Evolutionary conservation across 2,888 invertebrate genomes (phyloP), one percentile per base, ranked within the genome.

Genomic region (Caenorhabditis auriculariae): DNA sequence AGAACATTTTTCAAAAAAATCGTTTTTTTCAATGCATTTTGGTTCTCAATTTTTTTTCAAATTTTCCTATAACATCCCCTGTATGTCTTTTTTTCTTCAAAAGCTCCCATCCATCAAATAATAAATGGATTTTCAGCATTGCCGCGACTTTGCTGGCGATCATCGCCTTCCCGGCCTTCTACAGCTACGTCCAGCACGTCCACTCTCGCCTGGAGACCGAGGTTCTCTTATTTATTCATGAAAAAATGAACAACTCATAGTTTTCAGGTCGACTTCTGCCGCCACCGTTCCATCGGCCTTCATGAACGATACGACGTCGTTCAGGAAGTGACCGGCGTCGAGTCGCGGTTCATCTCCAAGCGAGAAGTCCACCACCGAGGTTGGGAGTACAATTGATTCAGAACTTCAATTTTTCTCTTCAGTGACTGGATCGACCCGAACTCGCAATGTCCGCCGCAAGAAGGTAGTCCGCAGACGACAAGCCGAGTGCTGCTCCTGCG

Each of bases 401-500:
- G n/a, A n/a, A n/a, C n/a, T n/a, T n/a, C n/a, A n/a, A n/a, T n/a
- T n/a, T n/a, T n/a, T n/a, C n/a, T n/a, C n/a, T n/a, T n/a, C n/a
- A n/a, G n/a, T n/a, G n/a, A n/a, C n/a, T n/a, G n/a, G n/a, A n/a
- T n/a, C n/a, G n/a, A n/a, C n/a, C n/a, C n/a, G n/a, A n/a, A n/a
- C n/a, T n/a, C n/a, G 60, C 48, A 47, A 53, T 37, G 52, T 53
- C 12, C 38, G 47, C 35, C 55, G 60, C 23, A 55, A 48, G 49
- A 60, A 55, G 52, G 55, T 48, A 4, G 24, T 60, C 48, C 50
- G 51, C 42, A 55, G 60, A 52, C 55, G 60, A 28, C 60, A 60
- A 24, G 60, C 55, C 12, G 55, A 61, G 45, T 69, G 69, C 58
- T 69, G 69, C 60, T 66, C 66, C 15, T 69, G 69, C 56, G 69